Base-by-base conservation (phyloP, 2,113 vertebrate species). In the Nestor notabilis region DNA sequence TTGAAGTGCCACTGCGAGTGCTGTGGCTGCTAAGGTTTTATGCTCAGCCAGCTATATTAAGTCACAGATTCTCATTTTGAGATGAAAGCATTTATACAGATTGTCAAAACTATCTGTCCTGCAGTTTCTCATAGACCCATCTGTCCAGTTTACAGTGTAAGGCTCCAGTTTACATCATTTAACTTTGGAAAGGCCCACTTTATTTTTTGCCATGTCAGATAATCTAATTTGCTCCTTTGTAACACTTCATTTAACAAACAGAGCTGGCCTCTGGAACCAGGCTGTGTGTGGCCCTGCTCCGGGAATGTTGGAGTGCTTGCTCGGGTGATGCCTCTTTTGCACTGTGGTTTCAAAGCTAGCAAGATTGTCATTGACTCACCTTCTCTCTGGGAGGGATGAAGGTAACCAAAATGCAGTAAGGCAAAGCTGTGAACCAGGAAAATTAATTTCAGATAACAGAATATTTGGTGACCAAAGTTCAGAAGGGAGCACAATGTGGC, bases 291-390 rank as follows among this genome's bases (percentile, higher is more conserved):
- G 12, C 28, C 44, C 46, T 52, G 46, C 18, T 24, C 13, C 0
- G 0, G 55, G 37, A 56, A 43, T 13, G 7, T 23, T 29, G n/a
- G 56, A 27, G 17, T 0, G 0, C 8, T 31, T 33, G 0, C 8
- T 31, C 29, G 21, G 9, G 9, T 7, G 7, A 9, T 23, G 24
- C 18, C 19, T 47, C 24, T 33, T 56, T 37, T 47, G 44, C 35
- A 17, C 44, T 65, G 19, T 1, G 0, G 3, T 65, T 81, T 72
- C 35, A 55, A 61, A 71, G 18, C 23, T 13, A 89, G 17, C 8
- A 80, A 66, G 20, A n/a, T 46, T 9, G 0, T 21, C 58, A 12
- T 18, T 84, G 55, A 24, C 7, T 50, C 8, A 5, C 5, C 21
- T 81, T 77, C 31, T 33, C 16, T 28, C 31, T 75, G 23, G 5